Evolutionary conservation across 2,113 vertebrate species (phyloP), one percentile per base, ranked within the genome.

Genomic region (Limanda limanda): DNA sequence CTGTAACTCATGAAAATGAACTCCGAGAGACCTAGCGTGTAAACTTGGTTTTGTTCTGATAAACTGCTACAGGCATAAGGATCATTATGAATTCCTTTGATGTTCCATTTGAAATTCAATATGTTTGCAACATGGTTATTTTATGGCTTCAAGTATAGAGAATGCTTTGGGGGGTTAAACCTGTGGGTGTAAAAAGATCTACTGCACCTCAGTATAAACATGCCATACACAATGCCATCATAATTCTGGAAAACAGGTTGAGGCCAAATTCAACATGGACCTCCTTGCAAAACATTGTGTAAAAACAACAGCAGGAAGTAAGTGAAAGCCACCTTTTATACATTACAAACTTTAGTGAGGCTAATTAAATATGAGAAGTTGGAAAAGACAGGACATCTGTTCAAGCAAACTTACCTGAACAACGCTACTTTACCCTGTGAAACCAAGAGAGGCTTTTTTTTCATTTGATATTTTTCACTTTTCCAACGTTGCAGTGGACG

Each of bases 1-100:
- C n/a, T 54, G 52, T 11, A 58, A 60, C 31, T 66, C 1, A 27
- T 65, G 15, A 66, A 66, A 37, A 59, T 25, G 0, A 64, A 55
- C 42, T 24, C 24, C 5, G 8, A 9, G 52, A 45, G 64, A 67
- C 48, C 31, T 3, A 17, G 61, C 25, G 13, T 67, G 15, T 45
- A 31, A 54, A 72, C n/a, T 63, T 47, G 68, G 23, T 55, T 67
- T 74, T 37, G 24, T 79, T 35, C 24, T 69, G 13, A 65, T 24
- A 37, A 37, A 24, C 8, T 23, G 67, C 59, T 48, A 25, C 37
- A 57, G 55, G 66, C 55, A 0, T 14, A 4, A 40, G 23, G 47
- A 48, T 61, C 45, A 52, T 69, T 17, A 56, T 20, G 1, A 40
- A 77, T 60, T 58, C 25, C 12, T 68, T 59, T 68, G 40, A 63